phyloP scores from a whole-genome alignment of 1,140 invertebrate genomes.

The Diplogasteroides magnus region DNA sequence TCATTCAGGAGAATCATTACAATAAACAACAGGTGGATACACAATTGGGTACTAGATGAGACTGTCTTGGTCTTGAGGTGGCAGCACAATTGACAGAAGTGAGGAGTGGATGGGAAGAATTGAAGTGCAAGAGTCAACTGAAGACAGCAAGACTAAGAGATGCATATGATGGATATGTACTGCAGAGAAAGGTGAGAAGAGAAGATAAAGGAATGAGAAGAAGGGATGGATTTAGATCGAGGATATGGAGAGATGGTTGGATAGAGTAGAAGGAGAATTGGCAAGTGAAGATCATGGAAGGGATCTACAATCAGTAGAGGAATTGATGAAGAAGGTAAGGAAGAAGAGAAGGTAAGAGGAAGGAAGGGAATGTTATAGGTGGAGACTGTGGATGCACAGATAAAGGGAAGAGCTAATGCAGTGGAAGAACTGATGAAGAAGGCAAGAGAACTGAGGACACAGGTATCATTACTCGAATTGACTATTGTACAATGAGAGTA shows the following conservation, averaged over 20 bases:
- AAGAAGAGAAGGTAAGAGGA: not conserved
- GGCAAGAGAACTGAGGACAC: slow-evolving; percentile 32
- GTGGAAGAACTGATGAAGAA: slow-evolving; percentile 40
- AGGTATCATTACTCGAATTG: too few relatives aligned
- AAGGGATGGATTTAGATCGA: slow-evolving; percentile 57
- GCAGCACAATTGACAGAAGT: slow-evolving; percentile 41
- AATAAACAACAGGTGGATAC: slow-evolving; percentile 40
- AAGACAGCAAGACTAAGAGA: slow-evolving; percentile 42
- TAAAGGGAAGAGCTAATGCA: slow-evolving; percentile 33
- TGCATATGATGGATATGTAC: slow-evolving; percentile 68
- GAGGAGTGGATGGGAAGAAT: slow-evolving; percentile 41
- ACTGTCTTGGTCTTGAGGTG: too few relatives aligned
- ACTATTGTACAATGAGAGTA: slow-evolving; percentile 63
- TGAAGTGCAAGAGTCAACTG: slow-evolving; percentile 38
- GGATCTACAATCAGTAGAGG: slow-evolving; percentile 74
- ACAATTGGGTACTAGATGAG: too few relatives aligned
- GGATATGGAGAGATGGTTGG: slow-evolving; percentile 82
- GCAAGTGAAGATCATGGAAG: slow-evolving; percentile 74
- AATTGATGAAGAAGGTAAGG: slow-evolving; percentile 66
- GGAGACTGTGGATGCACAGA: slow-evolving; percentile 36
- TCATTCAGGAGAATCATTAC: slow-evolving; percentile 36
- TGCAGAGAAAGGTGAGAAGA: slow-evolving; percentile 67
- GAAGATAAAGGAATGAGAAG: not conserved
- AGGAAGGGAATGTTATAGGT: slow-evolving; percentile 30
- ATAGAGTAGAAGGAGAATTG: slow-evolving; percentile 75